Percentiles rank a stretch among this genome's conserved stretches.
phyloP scores from a whole-genome alignment of 2,113 vertebrate species.

The Scomber japonicus region DNA sequence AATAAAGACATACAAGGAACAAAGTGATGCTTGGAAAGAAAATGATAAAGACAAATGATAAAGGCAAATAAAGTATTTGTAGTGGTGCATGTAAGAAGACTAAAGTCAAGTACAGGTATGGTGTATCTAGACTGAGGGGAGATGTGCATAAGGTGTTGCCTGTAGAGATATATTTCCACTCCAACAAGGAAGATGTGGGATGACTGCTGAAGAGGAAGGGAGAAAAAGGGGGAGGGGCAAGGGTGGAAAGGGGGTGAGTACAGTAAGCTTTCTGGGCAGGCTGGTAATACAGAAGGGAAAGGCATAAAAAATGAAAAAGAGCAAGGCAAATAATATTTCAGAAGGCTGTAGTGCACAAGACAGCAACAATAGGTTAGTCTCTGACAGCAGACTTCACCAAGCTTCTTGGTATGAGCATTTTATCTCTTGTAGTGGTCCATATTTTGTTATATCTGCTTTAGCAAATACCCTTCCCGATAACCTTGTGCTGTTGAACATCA shows the following conservation, averaged over 20 bases:
- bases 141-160: conserved; percentile 35
- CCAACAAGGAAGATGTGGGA: conserved; percentile 20
- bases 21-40: neutral
- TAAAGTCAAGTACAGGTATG: conserved; percentile 19
- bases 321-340: conserved; percentile 65
- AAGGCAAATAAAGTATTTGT: rapidly evolving
- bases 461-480: conserved; percentile 63
- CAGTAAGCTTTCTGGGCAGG: conserved; percentile 39
- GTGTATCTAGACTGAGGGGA: neutral
- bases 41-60: neutral
- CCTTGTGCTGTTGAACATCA: conserved; percentile 44
- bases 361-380: conserved; percentile 57
- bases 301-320: conserved; percentile 57
- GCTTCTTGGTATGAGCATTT: conserved; percentile 38
- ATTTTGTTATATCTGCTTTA: conserved; percentile 51
- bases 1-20: conserved; percentile 3
- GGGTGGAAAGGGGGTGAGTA: conserved; percentile 8
- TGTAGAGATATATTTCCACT: conserved; percentile 46
- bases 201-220: conserved; percentile 49
- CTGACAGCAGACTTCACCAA: conserved; percentile 38
- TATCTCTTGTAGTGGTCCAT: conserved; percentile 50
- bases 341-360: conserved; percentile 40
- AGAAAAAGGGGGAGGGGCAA: neutral
- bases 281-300: conserved; percentile 42
- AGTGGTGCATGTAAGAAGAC: neutral